Base-by-base conservation (phyloP, 2,113 vertebrate species). In the Psilopsiagon aymara region DNA sequence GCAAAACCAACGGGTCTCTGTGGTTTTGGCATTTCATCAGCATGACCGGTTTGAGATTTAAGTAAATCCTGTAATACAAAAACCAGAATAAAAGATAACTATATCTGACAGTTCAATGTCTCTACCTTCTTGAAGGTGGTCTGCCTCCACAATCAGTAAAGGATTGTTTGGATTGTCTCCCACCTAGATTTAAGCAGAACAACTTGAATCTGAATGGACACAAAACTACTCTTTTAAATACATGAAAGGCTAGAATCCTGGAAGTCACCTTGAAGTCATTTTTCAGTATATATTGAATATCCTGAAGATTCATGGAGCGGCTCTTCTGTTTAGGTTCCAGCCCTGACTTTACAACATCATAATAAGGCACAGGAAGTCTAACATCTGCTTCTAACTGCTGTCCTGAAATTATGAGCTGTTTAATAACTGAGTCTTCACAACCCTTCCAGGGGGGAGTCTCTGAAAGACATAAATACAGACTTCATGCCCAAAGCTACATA, bases 361-460 rank as follows among this genome's bases (percentile, higher is more conserved):
- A 98, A 52, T 98, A 98, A 68, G 97, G 96, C 85, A 97, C 87
- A 8, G 98, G 97, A 53, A 98, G 98, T 33, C 97, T 97, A 76
- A 74, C 97, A 71, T 98, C 98, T 51, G 97, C 97, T 90, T 97
- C 92, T 84, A 98, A 95, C 43, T 91, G 92, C 70, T 97, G 86
- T 57, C 98, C 98, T 4, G 92, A 92, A 35, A 93, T 62, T 13
- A 98, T 2, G n/a, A 96, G 74, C 81, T 98, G 86, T 80, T 97
- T 97, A 43, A 98, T 83, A 53, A 69, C 85, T 4, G 96, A 97
- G 41, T 97, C 98, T 46, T 98, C 98, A 59, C 96, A 28, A 55
- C 92, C 98, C 88, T 97, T 95, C 98, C 98, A 98, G 41, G 98
- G 98, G 95, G 97, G 74, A 35, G 68, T 95, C 64, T 98, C 98